Percentiles rank a stretch among this genome's conserved stretches.
Evolutionary conservation across 2,888 invertebrate species (phyloP).

Genomic region (Autographa gamma): DNA sequence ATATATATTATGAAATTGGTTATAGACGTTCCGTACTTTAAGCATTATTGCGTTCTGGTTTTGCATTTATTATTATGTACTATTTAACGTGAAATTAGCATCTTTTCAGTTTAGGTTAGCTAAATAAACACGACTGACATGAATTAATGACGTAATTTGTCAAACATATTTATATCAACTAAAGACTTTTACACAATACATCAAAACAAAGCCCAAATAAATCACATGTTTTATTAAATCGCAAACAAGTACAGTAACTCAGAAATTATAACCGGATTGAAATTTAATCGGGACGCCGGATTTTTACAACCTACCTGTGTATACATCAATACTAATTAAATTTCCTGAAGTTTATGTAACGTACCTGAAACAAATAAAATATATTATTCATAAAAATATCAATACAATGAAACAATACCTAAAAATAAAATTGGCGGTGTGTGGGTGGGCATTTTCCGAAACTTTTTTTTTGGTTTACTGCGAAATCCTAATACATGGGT

Average conservation of each 20-base stretch:
- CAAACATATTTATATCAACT: not conserved
- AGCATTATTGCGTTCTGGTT: no score
- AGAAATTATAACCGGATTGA: constrained; percentile 44
- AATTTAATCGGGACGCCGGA: constrained; percentile 43
- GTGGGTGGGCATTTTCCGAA: no score
- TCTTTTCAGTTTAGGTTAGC: no score
- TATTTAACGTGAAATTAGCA: no score
- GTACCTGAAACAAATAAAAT: constrained; percentile 47
- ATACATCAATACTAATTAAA: constrained; percentile 15
- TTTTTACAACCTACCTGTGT: constrained; percentile 28
- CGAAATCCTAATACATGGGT: no score
- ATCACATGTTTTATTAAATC: constrained; percentile 25
- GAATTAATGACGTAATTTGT: not conserved
- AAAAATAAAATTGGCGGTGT: not conserved
- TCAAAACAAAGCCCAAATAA: constrained; percentile 19
- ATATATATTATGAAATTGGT: no score
- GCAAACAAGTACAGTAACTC: constrained; percentile 37
- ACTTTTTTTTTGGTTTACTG: no score
- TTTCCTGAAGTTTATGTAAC: constrained; percentile 24
- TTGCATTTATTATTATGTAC: no score
- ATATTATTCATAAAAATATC: constrained; percentile 15
- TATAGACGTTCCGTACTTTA: no score
- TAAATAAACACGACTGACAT: no score
- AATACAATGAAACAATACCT: not conserved
- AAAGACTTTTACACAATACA: not conserved